phyloP scores from a whole-genome alignment of 2,113 vertebrate genomes.

The Sisor rabdophorus region DNA sequence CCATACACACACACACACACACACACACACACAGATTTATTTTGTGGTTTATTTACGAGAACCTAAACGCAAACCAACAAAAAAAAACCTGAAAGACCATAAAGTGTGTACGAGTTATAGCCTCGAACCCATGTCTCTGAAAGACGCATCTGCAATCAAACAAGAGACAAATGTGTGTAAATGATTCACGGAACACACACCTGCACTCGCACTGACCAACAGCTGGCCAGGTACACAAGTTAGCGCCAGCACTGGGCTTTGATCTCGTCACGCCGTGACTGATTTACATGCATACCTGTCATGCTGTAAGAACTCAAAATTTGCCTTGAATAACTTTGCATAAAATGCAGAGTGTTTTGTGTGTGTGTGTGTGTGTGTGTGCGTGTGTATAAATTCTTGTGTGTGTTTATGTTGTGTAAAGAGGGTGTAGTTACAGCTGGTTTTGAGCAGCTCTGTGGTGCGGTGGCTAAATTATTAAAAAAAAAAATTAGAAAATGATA shows the following conservation, averaged over 20 bases:
- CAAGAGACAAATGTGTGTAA: constrained; percentile 44
- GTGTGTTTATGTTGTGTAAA: constrained; percentile 45
- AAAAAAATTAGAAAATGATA: no score
- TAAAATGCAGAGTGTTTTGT: constrained; percentile 3
- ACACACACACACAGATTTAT: not conserved
- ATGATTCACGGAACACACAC: constrained; percentile 37
- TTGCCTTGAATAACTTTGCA: constrained; percentile 7
- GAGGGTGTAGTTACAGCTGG: no score
- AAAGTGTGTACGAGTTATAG: not conserved
- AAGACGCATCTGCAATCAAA: constrained; percentile 45
- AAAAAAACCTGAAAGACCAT: not conserved
- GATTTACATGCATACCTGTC: constrained; percentile 29
- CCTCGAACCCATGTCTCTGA: constrained; percentile 46
- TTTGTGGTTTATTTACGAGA: no score
- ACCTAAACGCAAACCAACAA: not conserved
- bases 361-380: not conserved
- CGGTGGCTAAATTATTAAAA: no score
- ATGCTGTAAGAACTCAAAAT: constrained; percentile 19
- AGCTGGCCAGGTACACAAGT: constrained; percentile 44
- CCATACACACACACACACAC: not conserved
- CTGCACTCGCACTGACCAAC: constrained; percentile 53
- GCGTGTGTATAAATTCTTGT: not conserved
- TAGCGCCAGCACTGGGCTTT: constrained; percentile 8
- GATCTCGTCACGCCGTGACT: constrained; percentile 12
- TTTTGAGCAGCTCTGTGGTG: no score